phyloP scores from a whole-genome alignment of 2,113 vertebrate genomes.

The Rhinoptilus africanus region DNA sequence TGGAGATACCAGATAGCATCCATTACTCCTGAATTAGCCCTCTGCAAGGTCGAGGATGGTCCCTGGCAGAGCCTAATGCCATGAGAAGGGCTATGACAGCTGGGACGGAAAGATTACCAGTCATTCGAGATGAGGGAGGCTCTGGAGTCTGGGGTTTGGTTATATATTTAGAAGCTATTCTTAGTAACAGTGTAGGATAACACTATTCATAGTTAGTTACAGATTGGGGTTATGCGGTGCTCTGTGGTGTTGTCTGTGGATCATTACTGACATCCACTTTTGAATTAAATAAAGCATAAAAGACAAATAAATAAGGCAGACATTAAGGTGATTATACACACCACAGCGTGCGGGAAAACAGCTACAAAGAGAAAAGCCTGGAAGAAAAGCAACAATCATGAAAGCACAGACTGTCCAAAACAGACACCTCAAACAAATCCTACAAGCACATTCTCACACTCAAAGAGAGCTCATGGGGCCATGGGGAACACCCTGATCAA shows the following conservation, averaged over 20 bases:
- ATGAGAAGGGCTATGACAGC: background rate
- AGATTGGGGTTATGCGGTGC: background rate
- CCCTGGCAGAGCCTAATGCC: background rate
- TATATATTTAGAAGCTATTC: background rate
- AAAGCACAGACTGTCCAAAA: background rate
- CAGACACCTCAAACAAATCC: background rate
- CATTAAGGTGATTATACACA: background rate
- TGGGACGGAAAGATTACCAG: background rate
- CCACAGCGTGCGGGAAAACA: background rate
- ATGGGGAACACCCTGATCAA: background rate
- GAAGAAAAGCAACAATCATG: background rate
- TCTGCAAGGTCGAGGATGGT: background rate
- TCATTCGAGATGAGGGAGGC: background rate
- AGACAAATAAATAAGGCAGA: background rate
- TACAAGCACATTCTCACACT: background rate
- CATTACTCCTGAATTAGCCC: background rate
- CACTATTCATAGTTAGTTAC: background rate
- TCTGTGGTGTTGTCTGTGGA: background rate
- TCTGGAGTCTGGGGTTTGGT: background rate
- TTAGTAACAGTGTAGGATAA: background rate
- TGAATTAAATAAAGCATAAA: background rate
- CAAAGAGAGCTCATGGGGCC: fast-evolving
- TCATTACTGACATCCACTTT: background rate
- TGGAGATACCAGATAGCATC: background rate
- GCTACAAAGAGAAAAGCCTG: background rate